Base-by-base conservation (phyloP, 2,797 vertebrate genomes). In the Pelochelys cantorii region DNA sequence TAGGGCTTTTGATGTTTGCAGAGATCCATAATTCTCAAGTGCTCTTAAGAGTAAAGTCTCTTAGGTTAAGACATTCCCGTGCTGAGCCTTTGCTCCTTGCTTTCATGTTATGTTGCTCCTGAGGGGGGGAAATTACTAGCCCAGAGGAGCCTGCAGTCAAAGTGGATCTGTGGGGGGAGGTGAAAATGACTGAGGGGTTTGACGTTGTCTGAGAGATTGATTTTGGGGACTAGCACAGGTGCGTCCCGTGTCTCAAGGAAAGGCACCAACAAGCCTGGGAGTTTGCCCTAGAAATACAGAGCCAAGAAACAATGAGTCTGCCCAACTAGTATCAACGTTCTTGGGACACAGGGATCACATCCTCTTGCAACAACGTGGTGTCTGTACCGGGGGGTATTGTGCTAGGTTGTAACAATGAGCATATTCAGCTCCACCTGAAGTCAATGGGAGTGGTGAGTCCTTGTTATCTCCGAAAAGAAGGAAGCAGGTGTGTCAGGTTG, bases 141-240 rank as follows among this genome's bases (percentile, higher is more conserved):
- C 11, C 68, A 20, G 4, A 14, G 42, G 11, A 59, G 34, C 29
- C 55, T 37, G 3, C 5, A 79, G n/a, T 13, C 13, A 59, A 90
- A 37, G 23, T 13, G 84, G 6, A 53, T 59, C 25, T 1, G 13
- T 55, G 81, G 77, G n/a, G 53, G 55, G 78, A 5, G 3, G 11
- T 1, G 0, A 18, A 12, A 23, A 4, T 18, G 22, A 77, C 9
- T 59, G 15, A 23, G 25, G 29, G 4, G 42, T 48, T 20, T 55
- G 20, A 2, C 22, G 27, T 7, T 3, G 3, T 60, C 11, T 37
- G 9, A 2, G 82, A 83, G 3, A 29, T 1, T 1, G 1, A 27
- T 23, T 27, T 52, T 37, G 14, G 54, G 31, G 14, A 13, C 15
- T 0, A 1, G 74, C 29, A 12, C 71, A 25, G 42, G 20, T 14